These are phyloP conservation scores for Morinoia aosen DNA, from an alignment of 2,888 invertebrate genomes.

Conservation along the genomic window DNA sequence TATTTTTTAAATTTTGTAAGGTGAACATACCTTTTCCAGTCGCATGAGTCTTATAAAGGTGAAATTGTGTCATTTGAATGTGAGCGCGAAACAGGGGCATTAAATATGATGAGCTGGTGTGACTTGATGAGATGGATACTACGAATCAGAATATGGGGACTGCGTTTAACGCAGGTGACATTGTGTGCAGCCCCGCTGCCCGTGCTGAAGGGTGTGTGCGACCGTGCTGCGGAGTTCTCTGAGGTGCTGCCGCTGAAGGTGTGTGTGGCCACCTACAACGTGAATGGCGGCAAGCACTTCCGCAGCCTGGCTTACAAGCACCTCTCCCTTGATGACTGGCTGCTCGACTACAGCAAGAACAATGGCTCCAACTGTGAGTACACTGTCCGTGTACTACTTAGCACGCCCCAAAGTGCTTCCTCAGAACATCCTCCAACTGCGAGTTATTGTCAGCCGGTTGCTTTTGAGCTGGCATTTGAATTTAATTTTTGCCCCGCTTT, in stretches of 20 bases:
- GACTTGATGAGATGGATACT: not conserved
- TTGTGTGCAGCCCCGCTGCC: slow-evolving; percentile 80
- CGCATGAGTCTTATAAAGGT: no score
- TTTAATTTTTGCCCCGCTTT: not conserved
- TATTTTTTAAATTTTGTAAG: no score
- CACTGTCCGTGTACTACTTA: not conserved
- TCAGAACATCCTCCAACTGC: no score
- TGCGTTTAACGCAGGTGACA: no score
- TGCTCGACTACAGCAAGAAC: slow-evolving; percentile 71
- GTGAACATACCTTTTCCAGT: no score
- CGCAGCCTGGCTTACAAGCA: slow-evolving; percentile 91
- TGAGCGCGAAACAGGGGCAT: no score
- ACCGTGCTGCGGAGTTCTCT: slow-evolving; percentile 84
- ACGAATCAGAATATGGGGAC: not conserved
- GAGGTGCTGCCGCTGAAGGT: slow-evolving; percentile 81
- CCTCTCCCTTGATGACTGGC: slow-evolving; percentile 72
- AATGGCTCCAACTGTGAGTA: slow-evolving; percentile 74
- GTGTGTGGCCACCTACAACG: slow-evolving; percentile 97
- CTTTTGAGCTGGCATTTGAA: not conserved
- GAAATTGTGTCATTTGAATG: no score
- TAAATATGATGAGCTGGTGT: no score
- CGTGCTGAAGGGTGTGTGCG: slow-evolving; percentile 87
- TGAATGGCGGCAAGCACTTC: slow-evolving; percentile 99
- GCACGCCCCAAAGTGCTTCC: not conserved
- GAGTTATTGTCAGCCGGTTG: no score